Base-by-base conservation (phyloP, 2,888 invertebrate genomes). In the Drosophila glabriapex region DNA sequence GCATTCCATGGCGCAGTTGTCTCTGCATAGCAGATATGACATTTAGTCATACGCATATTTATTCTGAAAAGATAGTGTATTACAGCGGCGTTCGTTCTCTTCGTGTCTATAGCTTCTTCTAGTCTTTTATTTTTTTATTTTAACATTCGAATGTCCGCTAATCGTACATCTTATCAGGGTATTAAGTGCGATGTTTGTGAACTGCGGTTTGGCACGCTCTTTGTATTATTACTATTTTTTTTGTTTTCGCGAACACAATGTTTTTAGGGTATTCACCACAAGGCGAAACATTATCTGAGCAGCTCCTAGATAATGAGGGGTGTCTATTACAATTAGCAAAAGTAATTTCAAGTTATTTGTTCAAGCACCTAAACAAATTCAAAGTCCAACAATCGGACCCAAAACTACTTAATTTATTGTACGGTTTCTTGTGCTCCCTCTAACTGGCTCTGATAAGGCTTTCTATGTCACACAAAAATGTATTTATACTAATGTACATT, bases 201-300 rank as follows among this genome's bases (percentile, higher is more conserved):
- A 85, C 85, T 87, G 85, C 80, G 64, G 60, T 55, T 76, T 73
- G 76, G 73, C 85, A 85, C 85, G 85, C 85, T 85, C 89, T 84
- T 72, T 52, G 68, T 56, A 4, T 56, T 65, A 22, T 49, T 52
- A 35, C 16, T 14, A 2, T 43, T 31, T 14, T 2, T 29, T 37
- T 39, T 49, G 9, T 9, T 28, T 22, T 56, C 31, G 29, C 63
- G 73, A 68, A 82, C 82, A 69, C 77, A 77, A 77, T 84, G 73
- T 61, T 80, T 80, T 84, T 73, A 52, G 85, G 85, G 90, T 89
- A 89, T 89, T 89, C 90, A 87, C 90, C 90, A 73, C 85, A 78
- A 85, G 78, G 88, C 73, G 72, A 77, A 68, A 66, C 72, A 76
- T 68, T 79, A 83, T 83, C 77, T 81, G 64, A 63, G 43, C 33